Percentiles rank a stretch among this genome's conserved stretches.
These are phyloP conservation scores for Eugnorisma glareosa DNA, from an alignment of 2,888 invertebrate species.

Conservation along the genomic window DNA sequence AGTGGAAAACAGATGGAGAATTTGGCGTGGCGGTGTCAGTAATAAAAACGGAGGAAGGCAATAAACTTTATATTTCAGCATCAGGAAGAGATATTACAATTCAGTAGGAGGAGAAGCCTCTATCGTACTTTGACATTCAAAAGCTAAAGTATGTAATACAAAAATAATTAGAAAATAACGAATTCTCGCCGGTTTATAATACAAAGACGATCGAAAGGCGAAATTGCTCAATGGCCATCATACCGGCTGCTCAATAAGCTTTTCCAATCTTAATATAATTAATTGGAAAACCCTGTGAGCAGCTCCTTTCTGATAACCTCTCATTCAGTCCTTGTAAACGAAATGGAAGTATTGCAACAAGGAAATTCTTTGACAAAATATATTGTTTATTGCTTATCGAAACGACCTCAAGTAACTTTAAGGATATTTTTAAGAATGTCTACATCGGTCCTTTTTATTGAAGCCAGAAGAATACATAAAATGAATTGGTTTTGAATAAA, in stretches of 20 bases:
- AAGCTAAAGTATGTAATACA: slow-evolving; percentile 9
- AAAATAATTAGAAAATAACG: background rate
- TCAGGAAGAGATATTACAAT: background rate
- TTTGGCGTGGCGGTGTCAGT: slow-evolving; percentile 5
- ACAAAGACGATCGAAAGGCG: slow-evolving; percentile 2
- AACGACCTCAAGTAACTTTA: slow-evolving; percentile 37
- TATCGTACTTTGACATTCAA: background rate
- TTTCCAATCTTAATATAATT: slow-evolving; percentile 29
- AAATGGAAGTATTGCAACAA: slow-evolving; percentile 26
- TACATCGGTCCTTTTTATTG: slow-evolving; percentile 15
- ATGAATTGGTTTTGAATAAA: slow-evolving; percentile 16
- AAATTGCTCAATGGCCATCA: background rate
- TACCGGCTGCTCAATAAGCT: slow-evolving; percentile 1
- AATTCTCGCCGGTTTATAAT: background rate
- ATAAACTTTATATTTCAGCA: slow-evolving; percentile 2
- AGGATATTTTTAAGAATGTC: slow-evolving; percentile 21
- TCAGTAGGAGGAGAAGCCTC: background rate
- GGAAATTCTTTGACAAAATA: slow-evolving; percentile 42
- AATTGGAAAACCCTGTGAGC: slow-evolving; percentile 39
- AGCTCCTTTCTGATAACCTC: slow-evolving; percentile 32
- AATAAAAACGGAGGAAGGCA: slow-evolving; percentile 36
- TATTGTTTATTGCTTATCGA: slow-evolving; percentile 33
- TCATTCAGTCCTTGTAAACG: slow-evolving; percentile 48
- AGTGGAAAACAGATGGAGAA: slow-evolving; percentile 10
- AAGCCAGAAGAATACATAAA: slow-evolving; percentile 5